Evolutionary conservation across 2,888 invertebrate species (phyloP).

Genomic region (Cephus spinipes): DNA sequence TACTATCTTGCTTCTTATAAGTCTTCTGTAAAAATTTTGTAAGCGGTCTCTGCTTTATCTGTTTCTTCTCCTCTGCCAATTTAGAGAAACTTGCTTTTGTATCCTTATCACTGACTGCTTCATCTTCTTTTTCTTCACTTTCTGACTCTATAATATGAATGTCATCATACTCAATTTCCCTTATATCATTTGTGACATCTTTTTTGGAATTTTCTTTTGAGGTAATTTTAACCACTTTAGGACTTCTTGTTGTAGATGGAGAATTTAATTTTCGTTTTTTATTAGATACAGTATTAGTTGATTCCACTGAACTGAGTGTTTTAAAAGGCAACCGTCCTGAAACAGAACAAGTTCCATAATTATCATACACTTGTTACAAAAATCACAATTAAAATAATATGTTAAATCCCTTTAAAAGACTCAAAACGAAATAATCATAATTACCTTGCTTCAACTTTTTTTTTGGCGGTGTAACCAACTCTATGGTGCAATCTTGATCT

Average conservation of each 20-base stretch:
- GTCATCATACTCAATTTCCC: not conserved
- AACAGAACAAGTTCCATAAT: slow-evolving; percentile 22
- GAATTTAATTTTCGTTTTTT: slow-evolving; percentile 57
- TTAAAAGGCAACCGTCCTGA: slow-evolving; percentile 58
- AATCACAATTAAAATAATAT: not conserved
- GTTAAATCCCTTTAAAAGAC: not conserved
- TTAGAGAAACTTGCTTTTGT: slow-evolving; percentile 6
- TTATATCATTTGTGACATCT: slow-evolving; percentile 10
- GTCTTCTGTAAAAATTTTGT: slow-evolving; percentile 45
- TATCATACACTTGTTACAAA: not conserved
- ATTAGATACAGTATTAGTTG: slow-evolving; percentile 34
- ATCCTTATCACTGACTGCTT: slow-evolving; percentile 12
- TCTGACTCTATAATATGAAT: slow-evolving; percentile 4
- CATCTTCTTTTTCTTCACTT: slow-evolving; percentile 13
- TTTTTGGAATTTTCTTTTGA: slow-evolving; percentile 43
- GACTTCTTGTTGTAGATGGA: slow-evolving; percentile 42
- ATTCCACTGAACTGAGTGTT: slow-evolving; percentile 41
- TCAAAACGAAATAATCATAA: not conserved
- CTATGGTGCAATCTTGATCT: slow-evolving; percentile 43
- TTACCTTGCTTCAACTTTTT: slow-evolving; percentile 61
- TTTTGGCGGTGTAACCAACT: slow-evolving; percentile 39
- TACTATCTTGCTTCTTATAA: slow-evolving; percentile 31
- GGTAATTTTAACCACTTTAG: slow-evolving; percentile 50
- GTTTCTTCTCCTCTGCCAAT: slow-evolving; percentile 20
- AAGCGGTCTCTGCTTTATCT: slow-evolving; percentile 21